phyloP scores from a whole-genome alignment of 2,797 vertebrate genomes.

The Acropternis orthonyx region DNA sequence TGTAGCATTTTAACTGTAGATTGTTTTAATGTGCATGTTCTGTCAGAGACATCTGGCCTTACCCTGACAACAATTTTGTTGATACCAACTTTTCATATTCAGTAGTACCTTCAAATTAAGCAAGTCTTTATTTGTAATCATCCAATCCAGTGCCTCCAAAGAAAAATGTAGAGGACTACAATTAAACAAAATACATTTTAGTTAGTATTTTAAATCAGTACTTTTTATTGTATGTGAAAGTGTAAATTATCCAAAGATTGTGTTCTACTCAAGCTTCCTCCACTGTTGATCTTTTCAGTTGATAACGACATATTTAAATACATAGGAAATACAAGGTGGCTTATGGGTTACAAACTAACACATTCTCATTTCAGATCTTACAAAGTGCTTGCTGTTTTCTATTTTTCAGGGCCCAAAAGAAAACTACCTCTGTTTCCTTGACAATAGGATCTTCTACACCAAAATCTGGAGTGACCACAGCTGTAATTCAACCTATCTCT shows the following conservation, averaged over 20 bases:
- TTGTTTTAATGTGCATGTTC: not conserved
- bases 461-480: conserved; percentile 85
- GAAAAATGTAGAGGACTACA: not conserved
- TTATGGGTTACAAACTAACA: not conserved
- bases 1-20: not conserved
- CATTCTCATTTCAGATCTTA: not conserved
- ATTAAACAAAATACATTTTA: not conserved
- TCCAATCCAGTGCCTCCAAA: not conserved
- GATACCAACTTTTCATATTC: not conserved
- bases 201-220: not conserved
- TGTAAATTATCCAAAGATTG: not conserved
- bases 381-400: not conserved
- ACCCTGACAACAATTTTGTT: not conserved
- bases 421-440: conserved; percentile 92
- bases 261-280: not conserved
- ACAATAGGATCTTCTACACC: conserved; percentile 92
- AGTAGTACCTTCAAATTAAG: not conserved
- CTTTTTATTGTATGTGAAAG: not conserved
- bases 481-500: conserved; percentile 90
- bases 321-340: not conserved
- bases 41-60: not conserved
- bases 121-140: not conserved
- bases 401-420: conserved; percentile 87
- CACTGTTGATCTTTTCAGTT: not conserved
- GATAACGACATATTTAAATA: not conserved